Conservation (phyloP, 1,140 invertebrate genomes). For the Lordiphosa stackelbergi region DNA sequence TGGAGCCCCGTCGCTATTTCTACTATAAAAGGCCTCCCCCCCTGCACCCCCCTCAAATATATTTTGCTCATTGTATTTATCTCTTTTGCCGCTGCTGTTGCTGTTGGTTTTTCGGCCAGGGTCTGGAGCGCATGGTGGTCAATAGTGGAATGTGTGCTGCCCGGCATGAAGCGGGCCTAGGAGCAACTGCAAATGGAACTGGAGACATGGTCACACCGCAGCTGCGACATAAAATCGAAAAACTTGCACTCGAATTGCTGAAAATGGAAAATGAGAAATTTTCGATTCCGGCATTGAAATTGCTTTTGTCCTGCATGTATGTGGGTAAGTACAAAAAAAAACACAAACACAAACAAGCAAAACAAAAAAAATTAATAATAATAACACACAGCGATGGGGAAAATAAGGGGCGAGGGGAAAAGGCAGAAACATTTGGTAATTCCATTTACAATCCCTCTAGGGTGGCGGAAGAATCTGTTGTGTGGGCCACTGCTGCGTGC, state of each 20-base stretch:
- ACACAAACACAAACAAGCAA: slow-evolving; percentile 6
- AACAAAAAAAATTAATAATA: slow-evolving; percentile 23
- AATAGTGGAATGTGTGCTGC: slow-evolving; percentile 64
- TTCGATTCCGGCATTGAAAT: slow-evolving; percentile 84
- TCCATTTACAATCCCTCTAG: slow-evolving; percentile 47
- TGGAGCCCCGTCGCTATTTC: slow-evolving; percentile 34
- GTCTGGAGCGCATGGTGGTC: slow-evolving; percentile 85
- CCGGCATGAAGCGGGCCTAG: slow-evolving; percentile 3
- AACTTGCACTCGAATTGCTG: slow-evolving; percentile 85
- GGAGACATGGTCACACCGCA: slow-evolving; percentile 55
- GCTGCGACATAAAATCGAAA: slow-evolving; percentile 84
- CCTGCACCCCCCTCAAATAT: slow-evolving; percentile 7
- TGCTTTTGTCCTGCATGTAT: slow-evolving; percentile 90
- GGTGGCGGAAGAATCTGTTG: slow-evolving; percentile 10
- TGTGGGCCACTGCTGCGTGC: not conserved
- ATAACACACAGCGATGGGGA: slow-evolving; percentile 10
- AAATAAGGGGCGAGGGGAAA: not conserved
- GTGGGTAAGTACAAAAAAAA: slow-evolving; percentile 78
- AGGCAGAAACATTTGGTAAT: slow-evolving; percentile 52
- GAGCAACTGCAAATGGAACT: slow-evolving; percentile 6
- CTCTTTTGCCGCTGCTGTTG: slow-evolving; percentile 13
- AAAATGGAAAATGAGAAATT: slow-evolving; percentile 83
- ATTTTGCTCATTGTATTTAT: slow-evolving; percentile 50
- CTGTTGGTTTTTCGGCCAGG: slow-evolving; percentile 78
- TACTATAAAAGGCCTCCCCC: slow-evolving; percentile 23